Conservation (phyloP, 2,888 invertebrate genomes). For the Pollenia labialis region DNA sequence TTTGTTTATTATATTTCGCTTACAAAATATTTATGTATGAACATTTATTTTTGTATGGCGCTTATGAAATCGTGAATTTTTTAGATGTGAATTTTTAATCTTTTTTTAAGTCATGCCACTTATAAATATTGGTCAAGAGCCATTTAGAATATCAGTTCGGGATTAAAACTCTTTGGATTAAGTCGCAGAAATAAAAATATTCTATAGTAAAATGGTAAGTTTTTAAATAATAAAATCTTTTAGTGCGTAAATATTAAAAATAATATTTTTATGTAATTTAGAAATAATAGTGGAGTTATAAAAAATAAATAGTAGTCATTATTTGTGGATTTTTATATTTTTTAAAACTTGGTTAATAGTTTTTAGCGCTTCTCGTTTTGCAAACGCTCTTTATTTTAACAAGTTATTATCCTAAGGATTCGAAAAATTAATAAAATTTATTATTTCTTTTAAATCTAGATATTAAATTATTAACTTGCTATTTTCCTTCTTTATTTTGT, state of each 20-base stretch:
- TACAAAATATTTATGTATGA: constrained; percentile 23
- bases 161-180: constrained; percentile 49
- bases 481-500: constrained; percentile 1
- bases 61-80: constrained; percentile 36
- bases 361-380: too few relatives aligned
- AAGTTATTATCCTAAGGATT: too few relatives aligned
- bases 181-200: constrained; percentile 27
- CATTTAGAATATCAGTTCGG: constrained; percentile 61
- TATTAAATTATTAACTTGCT: too few relatives aligned
- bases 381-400: too few relatives aligned
- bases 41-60: not conserved
- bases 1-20: constrained; percentile 30
- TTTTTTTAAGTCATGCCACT: not conserved
- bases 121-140: constrained; percentile 63
- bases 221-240: not conserved
- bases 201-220: constrained; percentile 69
- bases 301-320: too few relatives aligned
- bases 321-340: too few relatives aligned
- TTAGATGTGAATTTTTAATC: not conserved
- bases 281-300: too few relatives aligned
- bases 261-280: too few relatives aligned
- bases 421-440: too few relatives aligned
- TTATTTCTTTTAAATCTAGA: too few relatives aligned
- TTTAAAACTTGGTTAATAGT: too few relatives aligned
- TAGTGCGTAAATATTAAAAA: not conserved